Evolutionary conservation across 1,140 invertebrate species (phyloP).

Genomic region (Neelides sp.): DNA sequence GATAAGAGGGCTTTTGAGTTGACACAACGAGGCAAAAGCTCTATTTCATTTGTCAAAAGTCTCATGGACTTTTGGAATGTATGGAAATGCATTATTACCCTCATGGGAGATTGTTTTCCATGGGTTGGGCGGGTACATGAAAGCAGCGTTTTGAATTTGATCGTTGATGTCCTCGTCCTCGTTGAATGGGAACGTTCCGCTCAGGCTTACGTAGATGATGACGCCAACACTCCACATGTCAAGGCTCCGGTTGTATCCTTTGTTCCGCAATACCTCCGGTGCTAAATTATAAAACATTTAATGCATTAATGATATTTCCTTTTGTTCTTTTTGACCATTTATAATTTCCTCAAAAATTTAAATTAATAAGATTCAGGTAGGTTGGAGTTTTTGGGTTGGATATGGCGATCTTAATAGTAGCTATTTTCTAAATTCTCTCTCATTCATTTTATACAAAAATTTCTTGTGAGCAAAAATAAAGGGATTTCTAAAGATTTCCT

Average conservation of each 20-base stretch:
- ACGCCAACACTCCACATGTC: constrained; percentile 99
- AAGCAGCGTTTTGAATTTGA: constrained; percentile 98
- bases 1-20: no score
- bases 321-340: no score
- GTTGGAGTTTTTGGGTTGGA: no score
- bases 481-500: no score
- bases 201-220: constrained; percentile 91
- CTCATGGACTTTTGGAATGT: not conserved
- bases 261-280: constrained; percentile 95
- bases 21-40: no score
- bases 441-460: no score
- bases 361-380: no score
- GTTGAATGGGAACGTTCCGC: constrained; percentile 97
- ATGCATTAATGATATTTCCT: not conserved
- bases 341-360: no score
- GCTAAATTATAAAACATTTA: constrained; percentile 48
- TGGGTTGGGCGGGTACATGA: constrained; percentile 97
- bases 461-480: no score
- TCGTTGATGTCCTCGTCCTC: constrained; percentile 99
- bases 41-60: constrained; percentile 9
- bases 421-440: no score
- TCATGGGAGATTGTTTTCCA: constrained; percentile 97
- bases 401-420: no score
- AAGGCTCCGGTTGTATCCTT: constrained; percentile 94
- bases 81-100: constrained; percentile 45